A percentile compares a stretch with the other conserved stretches of the same genome.
Evolutionary conservation across 2,797 vertebrate species (phyloP).

Genomic region (Natrix natrix): DNA sequence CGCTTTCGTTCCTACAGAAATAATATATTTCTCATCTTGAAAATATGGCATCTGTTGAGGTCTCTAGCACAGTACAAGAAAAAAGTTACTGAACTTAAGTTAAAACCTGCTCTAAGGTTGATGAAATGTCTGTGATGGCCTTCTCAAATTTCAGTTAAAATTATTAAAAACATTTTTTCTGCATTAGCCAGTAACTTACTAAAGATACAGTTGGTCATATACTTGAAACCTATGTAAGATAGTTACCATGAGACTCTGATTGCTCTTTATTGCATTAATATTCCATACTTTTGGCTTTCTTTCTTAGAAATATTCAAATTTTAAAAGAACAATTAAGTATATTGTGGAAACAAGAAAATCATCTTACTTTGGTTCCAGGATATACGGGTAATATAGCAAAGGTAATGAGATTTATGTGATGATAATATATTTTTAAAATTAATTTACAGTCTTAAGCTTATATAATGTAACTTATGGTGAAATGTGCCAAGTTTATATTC

Average conservation of each 20-base stretch:
- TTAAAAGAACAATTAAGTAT: conserved; percentile 85
- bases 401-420: conserved; percentile 70
- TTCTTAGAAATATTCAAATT: conserved; percentile 81
- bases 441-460: neutral
- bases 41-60: neutral
- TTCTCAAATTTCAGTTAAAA: neutral
- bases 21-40: neutral
- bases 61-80: neutral
- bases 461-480: neutral
- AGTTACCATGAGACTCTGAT: neutral
- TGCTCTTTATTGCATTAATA: neutral
- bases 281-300: conserved; percentile 42
- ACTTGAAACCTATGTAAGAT: neutral
- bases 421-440: neutral
- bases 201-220: neutral
- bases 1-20: neutral
- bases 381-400: conserved; percentile 85
- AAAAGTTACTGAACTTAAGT: neutral
- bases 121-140: neutral
- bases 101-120: neutral
- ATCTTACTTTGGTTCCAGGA: conserved; percentile 81
- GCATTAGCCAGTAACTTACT: neutral
- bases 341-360: conserved; percentile 82
- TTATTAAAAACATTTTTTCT: neutral
- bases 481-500: neutral